Base-by-base conservation (phyloP, 2,888 invertebrate species). In the Andrena dorsata region DNA sequence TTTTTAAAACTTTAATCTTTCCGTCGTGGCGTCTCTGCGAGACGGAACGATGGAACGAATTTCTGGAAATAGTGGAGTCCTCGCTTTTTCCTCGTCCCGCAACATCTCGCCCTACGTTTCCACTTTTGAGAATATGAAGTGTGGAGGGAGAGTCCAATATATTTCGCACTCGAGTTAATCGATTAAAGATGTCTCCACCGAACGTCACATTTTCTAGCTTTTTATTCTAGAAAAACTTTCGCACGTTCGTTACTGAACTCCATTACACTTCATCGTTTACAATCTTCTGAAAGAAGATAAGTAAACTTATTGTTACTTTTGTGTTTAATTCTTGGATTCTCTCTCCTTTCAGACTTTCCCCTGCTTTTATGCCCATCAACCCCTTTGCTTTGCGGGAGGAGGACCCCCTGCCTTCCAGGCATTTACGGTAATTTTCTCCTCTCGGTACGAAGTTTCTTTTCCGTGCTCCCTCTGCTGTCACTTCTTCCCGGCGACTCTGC, bases 1-100 rank as follows among this genome's bases (percentile, higher is more conserved):
- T 35, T 41, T 28, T 47, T 35, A 28, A 72, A 72, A 72, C 58
- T 77, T 72, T 77, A 79, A 75, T 64, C 64, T 68, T 77, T 58
- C 51, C 66, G 6, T 47, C 56, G 41, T 53, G 47, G 68, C 41
- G 77, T 83, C 75, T 72, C 70, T 74, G 73, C 69, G 65, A 61
- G 51, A 41, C 10, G 41, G 65, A 60, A 51, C 68, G 68, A 56
- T 51, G 58, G 58, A 72, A 71, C 47, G 76, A 77, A 77, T 77
- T 77, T 49, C 72, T 26, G 72, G 64, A 60, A 72, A 77, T 65
- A 47, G 64, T 65, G 5, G 2, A 56, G 69, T 7, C 53, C 53
- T 53, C n/a, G 53, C 8, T 53, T 53, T 60, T 60, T 4, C 30
- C 30, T 6, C n/a, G 60, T 30, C 20, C 28, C n/a, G 32, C 61